These are phyloP conservation scores for Acronicta leporina DNA, from an alignment of 2,888 invertebrate genomes.

Conservation along the genomic window DNA sequence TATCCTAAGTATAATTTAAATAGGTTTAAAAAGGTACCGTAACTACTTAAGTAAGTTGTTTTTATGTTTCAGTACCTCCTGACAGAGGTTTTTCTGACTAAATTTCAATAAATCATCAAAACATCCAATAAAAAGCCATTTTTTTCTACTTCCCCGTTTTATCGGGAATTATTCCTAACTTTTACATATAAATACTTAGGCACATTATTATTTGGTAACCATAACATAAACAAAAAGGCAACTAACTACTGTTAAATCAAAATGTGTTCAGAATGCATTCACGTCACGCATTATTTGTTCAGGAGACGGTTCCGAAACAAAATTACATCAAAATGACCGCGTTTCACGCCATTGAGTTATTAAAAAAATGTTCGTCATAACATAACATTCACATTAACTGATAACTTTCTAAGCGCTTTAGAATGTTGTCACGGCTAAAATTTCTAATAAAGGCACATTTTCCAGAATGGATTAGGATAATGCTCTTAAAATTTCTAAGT, in stretches of 20 bases:
- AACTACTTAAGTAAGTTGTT: too few relatives aligned
- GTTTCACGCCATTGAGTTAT: conserved; percentile 10
- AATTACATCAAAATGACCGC: conserved; percentile 9
- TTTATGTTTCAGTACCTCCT: too few relatives aligned
- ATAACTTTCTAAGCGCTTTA: conserved; percentile 7
- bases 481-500: not conserved
- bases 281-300: not conserved
- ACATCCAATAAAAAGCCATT: too few relatives aligned
- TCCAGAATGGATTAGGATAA: not conserved
- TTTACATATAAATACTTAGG: too few relatives aligned
- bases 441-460: not conserved
- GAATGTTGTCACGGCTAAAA: conserved; percentile 5
- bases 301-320: conserved; percentile 13
- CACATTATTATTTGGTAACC: too few relatives aligned
- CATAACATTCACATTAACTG: conserved; percentile 8
- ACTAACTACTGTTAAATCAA: not conserved
- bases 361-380: conserved; percentile 4
- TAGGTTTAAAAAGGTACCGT: too few relatives aligned
- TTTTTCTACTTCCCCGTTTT: too few relatives aligned
- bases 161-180: too few relatives aligned
- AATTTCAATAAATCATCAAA: too few relatives aligned
- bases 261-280: conserved; percentile 4
- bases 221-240: too few relatives aligned
- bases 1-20: too few relatives aligned
- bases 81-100: too few relatives aligned